Conservation (phyloP, 2,113 vertebrate species). For the Sarotherodon lohbergeri region DNA sequence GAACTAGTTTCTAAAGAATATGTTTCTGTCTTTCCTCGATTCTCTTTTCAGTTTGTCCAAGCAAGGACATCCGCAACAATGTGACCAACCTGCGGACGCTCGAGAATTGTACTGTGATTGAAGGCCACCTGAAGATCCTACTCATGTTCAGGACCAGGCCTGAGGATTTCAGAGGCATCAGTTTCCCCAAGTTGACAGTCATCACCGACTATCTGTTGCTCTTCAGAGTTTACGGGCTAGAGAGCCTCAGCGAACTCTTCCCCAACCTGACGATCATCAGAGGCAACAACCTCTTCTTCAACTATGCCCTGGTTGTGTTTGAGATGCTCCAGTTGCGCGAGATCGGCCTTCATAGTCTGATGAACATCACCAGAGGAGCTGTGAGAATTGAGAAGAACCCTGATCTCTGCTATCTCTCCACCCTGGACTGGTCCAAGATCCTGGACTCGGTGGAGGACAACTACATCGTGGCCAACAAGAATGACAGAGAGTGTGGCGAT, state of each 20-base stretch:
- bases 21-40: background rate
- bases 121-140: slow-evolving; percentile 92
- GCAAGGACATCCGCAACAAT: slow-evolving; percentile 94
- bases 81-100: slow-evolving; percentile 80
- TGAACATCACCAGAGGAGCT: slow-evolving; percentile 91
- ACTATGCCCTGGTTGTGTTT: slow-evolving; percentile 92
- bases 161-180: slow-evolving; percentile 87
- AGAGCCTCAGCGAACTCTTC: slow-evolving; percentile 90
- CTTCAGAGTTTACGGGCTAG: slow-evolving; percentile 90
- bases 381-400: slow-evolving; percentile 96
- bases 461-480: slow-evolving; percentile 90
- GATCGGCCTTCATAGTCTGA: slow-evolving; percentile 88
- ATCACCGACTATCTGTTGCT: slow-evolving; percentile 93
- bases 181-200: slow-evolving; percentile 87
- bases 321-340: slow-evolving; percentile 97
- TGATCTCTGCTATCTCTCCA: slow-evolving; percentile 91
- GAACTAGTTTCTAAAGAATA: background rate
- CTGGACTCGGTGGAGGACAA: slow-evolving; percentile 92
- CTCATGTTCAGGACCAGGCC: slow-evolving; percentile 91
- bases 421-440: slow-evolving; percentile 95
- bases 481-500: slow-evolving; percentile 89
- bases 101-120: slow-evolving; percentile 93
- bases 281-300: slow-evolving; percentile 93
- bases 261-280: slow-evolving; percentile 95
- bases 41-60: slow-evolving; percentile 80